Evolutionary conservation across 2,888 invertebrate genomes (phyloP).

Genomic region (Stenolophus ochropezus): DNA sequence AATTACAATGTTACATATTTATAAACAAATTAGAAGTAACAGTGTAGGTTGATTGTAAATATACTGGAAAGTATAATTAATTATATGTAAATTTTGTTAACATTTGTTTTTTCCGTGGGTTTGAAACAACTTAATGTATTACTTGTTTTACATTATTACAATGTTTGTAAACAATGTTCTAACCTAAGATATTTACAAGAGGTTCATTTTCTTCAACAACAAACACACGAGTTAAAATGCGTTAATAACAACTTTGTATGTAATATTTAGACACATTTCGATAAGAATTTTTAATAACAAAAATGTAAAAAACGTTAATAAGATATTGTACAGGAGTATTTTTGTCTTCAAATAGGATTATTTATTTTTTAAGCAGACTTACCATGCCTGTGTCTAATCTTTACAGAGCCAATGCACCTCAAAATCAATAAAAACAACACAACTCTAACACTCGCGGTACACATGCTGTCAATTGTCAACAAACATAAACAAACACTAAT

Average conservation of each 20-base stretch:
- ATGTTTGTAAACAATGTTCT: background rate
- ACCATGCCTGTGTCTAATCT: conserved; percentile 50
- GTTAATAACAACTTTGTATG: too few species aligned
- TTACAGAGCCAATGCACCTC: conserved; percentile 52
- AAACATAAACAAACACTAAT: conserved; percentile 29
- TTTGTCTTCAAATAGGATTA: conserved; percentile 29
- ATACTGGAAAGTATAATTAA: conserved; percentile 23
- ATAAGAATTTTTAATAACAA: too few species aligned
- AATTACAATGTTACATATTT: background rate
- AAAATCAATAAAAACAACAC: conserved; percentile 50
- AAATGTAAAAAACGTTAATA: too few species aligned
- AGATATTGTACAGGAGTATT: background rate
- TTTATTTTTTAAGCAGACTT: conserved; percentile 28
- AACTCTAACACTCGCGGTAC: conserved; percentile 15
- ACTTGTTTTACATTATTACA: background rate
- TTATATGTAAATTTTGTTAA: conserved; percentile 18
- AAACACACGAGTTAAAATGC: background rate
- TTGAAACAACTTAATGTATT: background rate
- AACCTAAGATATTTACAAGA: background rate
- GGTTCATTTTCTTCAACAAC: too few species aligned
- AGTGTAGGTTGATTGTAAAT: conserved; percentile 3
- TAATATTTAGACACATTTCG: too few species aligned
- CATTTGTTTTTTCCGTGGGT: background rate
- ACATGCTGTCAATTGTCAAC: conserved; percentile 39
- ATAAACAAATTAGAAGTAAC: conserved; percentile 6